Evolutionary conservation across 2,113 vertebrate species (phyloP), one percentile per base, ranked within the genome.

Genomic region (Calyptommatus sinebrachiatus): DNA sequence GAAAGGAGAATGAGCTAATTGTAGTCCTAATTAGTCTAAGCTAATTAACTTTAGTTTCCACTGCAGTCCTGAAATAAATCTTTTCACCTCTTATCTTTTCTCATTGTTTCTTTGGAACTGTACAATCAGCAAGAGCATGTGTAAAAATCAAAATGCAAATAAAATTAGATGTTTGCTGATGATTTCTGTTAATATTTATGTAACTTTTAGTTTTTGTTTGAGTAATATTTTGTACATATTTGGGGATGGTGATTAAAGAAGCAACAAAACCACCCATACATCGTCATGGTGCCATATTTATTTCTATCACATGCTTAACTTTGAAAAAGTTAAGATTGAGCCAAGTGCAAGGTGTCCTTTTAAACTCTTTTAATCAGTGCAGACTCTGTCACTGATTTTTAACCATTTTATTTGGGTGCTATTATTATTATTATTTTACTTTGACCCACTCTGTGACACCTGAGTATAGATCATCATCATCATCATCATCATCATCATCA

Each of bases 1-100:
- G 65, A 46, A 70, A 61, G 8, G 53, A 73, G 67, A 11, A 66
- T n/a, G 46, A 18, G 79, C 73, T 77, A n/a, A 78, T 89, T 84
- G 79, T 12, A 2, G 1, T 46, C 83, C 70, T 78, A 63, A 57
- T 41, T 66, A 72, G 21, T 82, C 76, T 5, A 14, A 14, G 76
- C 21, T 6, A 0, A 76, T 14, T 76, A 60, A 72, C 46, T 73
- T 1, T 41, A 74, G 67, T 18, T 82, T 31, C 6, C 87, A 14
- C n/a, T 18, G 5, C 45, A 2, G 2, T 67, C 65, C 61, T 77
- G 71, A 81, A 77, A 14, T 78, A 60, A 67, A 1, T 0, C 31
- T 83, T 6, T 73, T 85, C 5, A 57, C 28, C 21, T 78, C 5
- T 77, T 22, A 11, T 76, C 71, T 79, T 8, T 76, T 83, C 62